Base-by-base conservation (phyloP, 2,113 vertebrate species). In the Tylochromis polylepis region DNA sequence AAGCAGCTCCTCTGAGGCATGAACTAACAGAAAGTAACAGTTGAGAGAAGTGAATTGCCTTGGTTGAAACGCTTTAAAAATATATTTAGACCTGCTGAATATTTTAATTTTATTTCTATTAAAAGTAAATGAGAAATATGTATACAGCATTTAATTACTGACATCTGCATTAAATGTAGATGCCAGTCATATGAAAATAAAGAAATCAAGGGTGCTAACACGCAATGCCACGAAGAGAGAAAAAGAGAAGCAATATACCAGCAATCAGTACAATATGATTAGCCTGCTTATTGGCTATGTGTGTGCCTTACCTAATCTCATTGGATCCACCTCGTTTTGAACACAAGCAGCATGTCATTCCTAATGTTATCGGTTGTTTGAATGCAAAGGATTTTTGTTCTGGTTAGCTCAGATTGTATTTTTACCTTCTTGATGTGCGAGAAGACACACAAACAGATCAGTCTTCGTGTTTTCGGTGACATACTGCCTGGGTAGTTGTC, bases 231-330 rank as follows among this genome's bases (percentile, higher is more conserved):
- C 75, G 85, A 77, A 49, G 58, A 83, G 85, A 85, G 55, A 85
- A 86, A 56, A 22, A 90, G 81, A 67, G 49, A 84, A 31, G 79
- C 86, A 88, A 91, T 88, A 90, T 46, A 92, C 49, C 89, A 89
- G 82, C 88, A 89, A 92, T 93, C 87, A 86, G 56, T 81, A 81
- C 89, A 89, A 89, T 94, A 85, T 90, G 89, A 94, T 95, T 94
- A 94, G 90, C 79, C 83, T 88, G 84, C 88, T 91, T 83, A 90
- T 91, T 92, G 91, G 83, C 88, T 85, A 70, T 91, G 87, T 91
- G 87, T 91, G 72, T 90, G 85, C 56, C 65, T 92, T 83, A 77
- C 51, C 81, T 93, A 93, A 94, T 94, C 88, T 24, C 89, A 93
- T 94, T 94, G 88, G 93, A 91, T 88, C 27, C 93, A 81, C 88